Conservation (phyloP, 2,888 invertebrate species). For the Pristionchus exspectatus region DNA sequence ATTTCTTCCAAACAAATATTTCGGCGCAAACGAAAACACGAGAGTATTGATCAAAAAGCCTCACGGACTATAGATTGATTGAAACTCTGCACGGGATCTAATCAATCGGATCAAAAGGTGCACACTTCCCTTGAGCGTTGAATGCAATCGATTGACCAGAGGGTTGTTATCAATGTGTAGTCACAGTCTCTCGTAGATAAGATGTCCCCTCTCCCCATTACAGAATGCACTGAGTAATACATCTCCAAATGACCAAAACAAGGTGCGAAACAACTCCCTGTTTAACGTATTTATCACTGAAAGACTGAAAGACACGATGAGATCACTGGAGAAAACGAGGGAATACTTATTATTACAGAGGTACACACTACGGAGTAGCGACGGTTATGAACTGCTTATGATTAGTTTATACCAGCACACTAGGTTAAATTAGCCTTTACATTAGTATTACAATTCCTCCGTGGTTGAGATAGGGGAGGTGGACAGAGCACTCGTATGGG, state of each 20-base stretch:
- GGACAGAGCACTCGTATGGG: not conserved
- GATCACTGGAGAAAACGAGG: not conserved
- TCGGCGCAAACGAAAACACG: not conserved
- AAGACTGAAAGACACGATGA: constrained; percentile 32
- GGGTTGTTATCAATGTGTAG: constrained; percentile 31
- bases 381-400: not conserved
- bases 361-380: not conserved
- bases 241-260: not conserved
- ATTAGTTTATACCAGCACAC: not conserved
- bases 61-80: not conserved
- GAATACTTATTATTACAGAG: constrained; percentile 45
- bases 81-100: not conserved
- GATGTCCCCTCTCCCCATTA: not conserved
- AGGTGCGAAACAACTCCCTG: not conserved
- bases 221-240: not conserved
- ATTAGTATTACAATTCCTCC: not conserved
- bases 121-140: not conserved
- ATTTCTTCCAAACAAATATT: too few species aligned
- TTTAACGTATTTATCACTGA: constrained; percentile 25
- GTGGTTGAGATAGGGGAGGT: not conserved
- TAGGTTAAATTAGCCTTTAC: not conserved
- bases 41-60: too few species aligned
- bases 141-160: constrained; percentile 3
- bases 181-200: not conserved
- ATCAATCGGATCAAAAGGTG: not conserved